Evolutionary conservation across 2,113 vertebrate species (phyloP).

Genomic region (Etheostoma cragini): DNA sequence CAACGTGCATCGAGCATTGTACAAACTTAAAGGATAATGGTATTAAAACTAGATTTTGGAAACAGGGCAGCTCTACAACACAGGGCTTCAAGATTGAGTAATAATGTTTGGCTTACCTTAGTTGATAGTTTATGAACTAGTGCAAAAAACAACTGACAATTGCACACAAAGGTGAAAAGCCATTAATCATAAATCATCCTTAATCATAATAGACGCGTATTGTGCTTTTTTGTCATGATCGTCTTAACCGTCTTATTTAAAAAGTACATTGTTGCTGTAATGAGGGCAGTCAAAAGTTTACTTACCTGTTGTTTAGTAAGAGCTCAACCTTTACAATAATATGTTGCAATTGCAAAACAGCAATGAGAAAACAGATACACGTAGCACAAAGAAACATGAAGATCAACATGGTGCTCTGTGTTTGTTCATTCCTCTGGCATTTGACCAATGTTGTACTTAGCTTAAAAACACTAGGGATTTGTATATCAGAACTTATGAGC

Average conservation of each 20-base stretch:
- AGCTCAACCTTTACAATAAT: too few species aligned
- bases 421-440: constrained; percentile 19
- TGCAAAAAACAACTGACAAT: background rate
- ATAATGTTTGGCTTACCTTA: background rate
- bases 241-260: too few species aligned
- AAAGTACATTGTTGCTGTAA: background rate
- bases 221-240: too few species aligned
- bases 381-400: background rate
- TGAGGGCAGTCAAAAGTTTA: background rate
- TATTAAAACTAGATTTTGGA: background rate
- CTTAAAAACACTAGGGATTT: background rate
- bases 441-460: background rate
- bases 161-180: too few species aligned
- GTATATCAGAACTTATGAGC: background rate
- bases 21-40: background rate
- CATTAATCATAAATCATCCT: too few species aligned
- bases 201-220: too few species aligned
- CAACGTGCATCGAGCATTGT: background rate
- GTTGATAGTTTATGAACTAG: background rate
- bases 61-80: background rate
- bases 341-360: background rate
- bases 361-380: background rate
- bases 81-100: background rate
- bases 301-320: background rate
- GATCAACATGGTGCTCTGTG: background rate